Conservation (phyloP, 2,888 invertebrate species). For the Lycaena phlaeas region DNA sequence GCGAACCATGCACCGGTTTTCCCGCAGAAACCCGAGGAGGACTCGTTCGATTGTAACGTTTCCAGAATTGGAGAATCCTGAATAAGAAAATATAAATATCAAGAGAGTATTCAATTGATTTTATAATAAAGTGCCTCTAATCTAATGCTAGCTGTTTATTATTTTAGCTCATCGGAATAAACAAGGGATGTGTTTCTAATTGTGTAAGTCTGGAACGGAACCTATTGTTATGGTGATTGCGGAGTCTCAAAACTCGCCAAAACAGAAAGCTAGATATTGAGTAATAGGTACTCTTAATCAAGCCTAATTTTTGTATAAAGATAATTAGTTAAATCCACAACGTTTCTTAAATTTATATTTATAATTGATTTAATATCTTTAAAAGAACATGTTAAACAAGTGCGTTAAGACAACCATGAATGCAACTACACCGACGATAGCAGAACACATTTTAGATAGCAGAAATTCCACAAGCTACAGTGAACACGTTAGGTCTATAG, state of each 20-base stretch:
- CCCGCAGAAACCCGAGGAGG: conserved; percentile 34
- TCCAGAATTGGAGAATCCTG: conserved; percentile 65
- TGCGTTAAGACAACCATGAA: no score
- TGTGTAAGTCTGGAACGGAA: neutral
- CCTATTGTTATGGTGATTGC: neutral
- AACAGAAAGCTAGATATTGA: neutral
- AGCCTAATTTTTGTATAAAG: neutral
- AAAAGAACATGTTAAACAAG: no score
- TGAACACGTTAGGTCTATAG: neutral
- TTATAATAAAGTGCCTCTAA: neutral
- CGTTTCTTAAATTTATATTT: no score
- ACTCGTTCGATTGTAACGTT: conserved; percentile 40
- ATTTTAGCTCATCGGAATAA: neutral
- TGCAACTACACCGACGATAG: neutral
- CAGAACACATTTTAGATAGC: neutral
- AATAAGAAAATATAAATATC: conserved; percentile 14
- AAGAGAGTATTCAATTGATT: neutral
- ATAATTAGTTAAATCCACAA: neutral
- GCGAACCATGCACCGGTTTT: conserved; percentile 58
- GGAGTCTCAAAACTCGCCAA: neutral
- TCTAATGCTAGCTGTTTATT: neutral
- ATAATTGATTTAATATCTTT: no score
- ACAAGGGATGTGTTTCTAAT: neutral
- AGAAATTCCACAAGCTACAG: neutral
- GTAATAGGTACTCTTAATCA: neutral